phyloP scores from a whole-genome alignment of 2,888 invertebrate genomes.

The Phyto melanocephala region DNA sequence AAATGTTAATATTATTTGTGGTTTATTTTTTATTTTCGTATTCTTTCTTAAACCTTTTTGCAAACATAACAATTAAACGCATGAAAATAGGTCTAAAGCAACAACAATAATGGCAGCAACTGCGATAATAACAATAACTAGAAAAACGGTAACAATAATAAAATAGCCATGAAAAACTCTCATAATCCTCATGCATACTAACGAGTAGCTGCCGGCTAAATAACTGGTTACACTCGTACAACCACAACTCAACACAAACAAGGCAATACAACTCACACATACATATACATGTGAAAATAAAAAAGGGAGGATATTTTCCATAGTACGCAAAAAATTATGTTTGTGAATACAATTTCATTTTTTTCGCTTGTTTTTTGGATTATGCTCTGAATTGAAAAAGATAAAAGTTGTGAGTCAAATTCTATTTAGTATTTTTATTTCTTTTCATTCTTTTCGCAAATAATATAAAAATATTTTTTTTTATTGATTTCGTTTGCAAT shows the following conservation, averaged over 20 bases:
- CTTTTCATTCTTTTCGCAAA: too few relatives aligned
- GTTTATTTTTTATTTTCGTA: background rate
- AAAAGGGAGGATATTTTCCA: background rate
- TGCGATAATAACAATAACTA: slow-evolving; percentile 32
- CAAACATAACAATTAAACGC: slow-evolving; percentile 65
- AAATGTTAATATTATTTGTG: background rate
- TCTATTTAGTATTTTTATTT: too few relatives aligned
- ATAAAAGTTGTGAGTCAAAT: too few relatives aligned
- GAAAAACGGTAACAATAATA: slow-evolving; percentile 49
- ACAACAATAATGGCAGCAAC: slow-evolving; percentile 25
- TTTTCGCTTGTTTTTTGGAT: too few relatives aligned
- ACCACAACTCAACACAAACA: background rate
- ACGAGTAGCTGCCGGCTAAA: slow-evolving; percentile 60
- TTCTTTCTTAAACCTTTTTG: slow-evolving; percentile 57
- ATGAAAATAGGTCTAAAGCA: slow-evolving; percentile 56
- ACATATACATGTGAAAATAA: background rate
- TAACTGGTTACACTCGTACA: slow-evolving; percentile 35
- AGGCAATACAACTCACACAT: background rate
- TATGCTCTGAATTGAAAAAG: too few relatives aligned
- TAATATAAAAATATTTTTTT: too few relatives aligned
- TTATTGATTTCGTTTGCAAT: too few relatives aligned
- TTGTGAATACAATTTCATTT: too few relatives aligned
- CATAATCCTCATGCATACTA: slow-evolving; percentile 67
- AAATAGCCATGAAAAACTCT: slow-evolving; percentile 64
- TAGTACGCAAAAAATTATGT: too few relatives aligned